These are phyloP conservation scores for Meloe dianella DNA, from an alignment of 2,888 invertebrate species.

Conservation along the genomic window DNA sequence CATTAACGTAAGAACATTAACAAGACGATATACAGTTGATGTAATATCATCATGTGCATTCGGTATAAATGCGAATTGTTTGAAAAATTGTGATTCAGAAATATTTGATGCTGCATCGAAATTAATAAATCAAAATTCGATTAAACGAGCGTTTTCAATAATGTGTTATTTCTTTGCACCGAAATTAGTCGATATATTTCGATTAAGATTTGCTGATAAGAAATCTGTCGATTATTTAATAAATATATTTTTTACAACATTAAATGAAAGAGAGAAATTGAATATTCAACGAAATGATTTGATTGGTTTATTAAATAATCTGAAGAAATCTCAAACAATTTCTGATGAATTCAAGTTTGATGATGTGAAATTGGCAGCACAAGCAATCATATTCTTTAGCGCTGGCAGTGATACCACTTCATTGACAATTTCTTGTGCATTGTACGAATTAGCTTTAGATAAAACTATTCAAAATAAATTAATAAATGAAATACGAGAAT, in stretches of 20 bases:
- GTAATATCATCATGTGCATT: slow-evolving; percentile 57
- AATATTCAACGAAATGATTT: slow-evolving; percentile 61
- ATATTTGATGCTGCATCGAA: slow-evolving; percentile 49
- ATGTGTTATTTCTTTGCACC: slow-evolving; percentile 41
- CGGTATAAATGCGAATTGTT: slow-evolving; percentile 54
- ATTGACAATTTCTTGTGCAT: slow-evolving; percentile 63
- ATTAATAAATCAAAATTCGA: slow-evolving; percentile 44
- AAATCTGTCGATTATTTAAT: slow-evolving; percentile 45
- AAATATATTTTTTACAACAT: slow-evolving; percentile 45
- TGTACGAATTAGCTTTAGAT: slow-evolving; percentile 63
- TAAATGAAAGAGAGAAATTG: slow-evolving; percentile 37
- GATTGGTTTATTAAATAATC: slow-evolving; percentile 64
- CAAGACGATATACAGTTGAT: slow-evolving; percentile 41
- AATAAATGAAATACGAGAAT: slow-evolving; percentile 59
- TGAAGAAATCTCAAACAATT: slow-evolving; percentile 48
- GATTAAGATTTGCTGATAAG: slow-evolving; percentile 42
- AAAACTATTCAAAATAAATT: slow-evolving; percentile 62
- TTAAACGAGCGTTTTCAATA: slow-evolving; percentile 34
- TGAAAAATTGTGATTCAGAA: slow-evolving; percentile 47
- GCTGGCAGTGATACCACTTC: slow-evolving; percentile 69
- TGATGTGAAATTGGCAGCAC: slow-evolving; percentile 51
- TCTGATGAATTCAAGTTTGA: slow-evolving; percentile 37
- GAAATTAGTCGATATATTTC: slow-evolving; percentile 40
- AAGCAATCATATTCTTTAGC: slow-evolving; percentile 63
- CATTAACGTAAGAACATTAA: slow-evolving; percentile 20